Base-by-base conservation (phyloP, 2,797 vertebrate genomes). In the Onychomys leucogaster region DNA sequence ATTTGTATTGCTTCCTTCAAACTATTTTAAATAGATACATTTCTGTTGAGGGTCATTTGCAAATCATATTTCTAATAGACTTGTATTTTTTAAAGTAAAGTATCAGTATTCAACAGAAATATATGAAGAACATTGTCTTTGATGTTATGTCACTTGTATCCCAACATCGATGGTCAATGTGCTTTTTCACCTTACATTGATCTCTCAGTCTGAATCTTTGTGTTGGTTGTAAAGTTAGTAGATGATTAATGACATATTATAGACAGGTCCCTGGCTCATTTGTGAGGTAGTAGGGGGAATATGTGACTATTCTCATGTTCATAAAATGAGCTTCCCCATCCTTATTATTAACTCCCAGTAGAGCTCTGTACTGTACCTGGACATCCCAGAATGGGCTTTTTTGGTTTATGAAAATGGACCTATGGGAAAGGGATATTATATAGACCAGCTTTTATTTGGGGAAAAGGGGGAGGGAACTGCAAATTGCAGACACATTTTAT, bases 11-110 rank as follows among this genome's bases (percentile, higher is more conserved):
- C 6, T 65, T 98, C 92, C 78, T 95, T 97, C 77, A 95, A 96
- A 97, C 4, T 17, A 90, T 96, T 97, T 96, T 95, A 98, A 97
- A 98, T 92, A 96, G 90, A 95, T 96, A 96, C 89, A 88, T 96
- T 97, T 97, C 95, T 81, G 90, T 49, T 90, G 81, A 95, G 89
- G 83, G 82, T 49, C 65, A 83, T 87, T 95, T 87, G 97, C 97
- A 85, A 88, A 89, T 63, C 59, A 34, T 82, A 96, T 97, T 96
- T 97, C 88, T 82, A 89, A 97, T 98, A 94, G 94, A 52, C 91
- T 73, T 63, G 89, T 96, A 89, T 1, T 55, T 52, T 52, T n/a
- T n/a, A 4, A 96, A 94, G 97, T 95, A 97, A 96, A 97, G 65
- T 29, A n/a, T 34, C 37, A 61, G 25, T 59, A 21, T 76, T 73